These are phyloP conservation scores for Parascotia fuliginaria DNA, from an alignment of 2,888 invertebrate genomes.

Conservation along the genomic window DNA sequence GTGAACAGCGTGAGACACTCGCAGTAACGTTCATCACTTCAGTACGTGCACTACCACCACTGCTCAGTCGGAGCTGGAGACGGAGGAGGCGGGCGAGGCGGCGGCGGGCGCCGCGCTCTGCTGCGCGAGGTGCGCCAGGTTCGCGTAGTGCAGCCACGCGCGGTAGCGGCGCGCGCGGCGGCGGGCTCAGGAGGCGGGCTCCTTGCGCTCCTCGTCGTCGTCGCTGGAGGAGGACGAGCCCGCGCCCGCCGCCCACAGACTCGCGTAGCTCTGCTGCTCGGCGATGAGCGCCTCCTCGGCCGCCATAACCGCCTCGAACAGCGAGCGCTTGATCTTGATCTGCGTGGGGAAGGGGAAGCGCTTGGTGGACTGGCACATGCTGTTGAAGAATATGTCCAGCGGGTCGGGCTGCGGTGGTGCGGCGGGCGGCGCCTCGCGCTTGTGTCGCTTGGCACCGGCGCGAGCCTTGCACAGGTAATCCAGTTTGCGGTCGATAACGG, in stretches of 20 bases:
- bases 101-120: neutral
- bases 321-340: slow-evolving; percentile 70
- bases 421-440: slow-evolving; percentile 14
- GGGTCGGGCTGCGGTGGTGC: slow-evolving; percentile 57
- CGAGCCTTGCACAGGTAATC: slow-evolving; percentile 64
- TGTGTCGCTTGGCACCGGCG: slow-evolving; percentile 43
- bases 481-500: slow-evolving; percentile 64
- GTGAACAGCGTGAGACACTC: neutral
- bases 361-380: slow-evolving; percentile 80
- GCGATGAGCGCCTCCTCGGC: slow-evolving; percentile 75
- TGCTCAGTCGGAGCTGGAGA: neutral
- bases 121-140: slow-evolving; percentile 11
- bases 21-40: neutral
- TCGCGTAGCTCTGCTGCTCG: slow-evolving; percentile 76
- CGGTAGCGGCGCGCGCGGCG: slow-evolving; percentile 32
- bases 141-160: slow-evolving; percentile 32
- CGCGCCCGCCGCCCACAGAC: slow-evolving; percentile 67
- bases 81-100: slow-evolving; percentile 3
- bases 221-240: slow-evolving; percentile 57
- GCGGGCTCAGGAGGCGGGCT: slow-evolving; percentile 60
- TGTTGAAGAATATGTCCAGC: slow-evolving; percentile 77
- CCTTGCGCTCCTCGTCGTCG: slow-evolving; percentile 52
- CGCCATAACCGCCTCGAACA: slow-evolving; percentile 72
- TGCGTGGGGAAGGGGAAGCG: slow-evolving; percentile 74
- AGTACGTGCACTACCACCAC: too few relatives aligned